Evolutionary conservation across 1,140 invertebrate species (phyloP), one percentile per base, ranked within the genome.

Genomic region (Dendrolimus punctatus): DNA sequence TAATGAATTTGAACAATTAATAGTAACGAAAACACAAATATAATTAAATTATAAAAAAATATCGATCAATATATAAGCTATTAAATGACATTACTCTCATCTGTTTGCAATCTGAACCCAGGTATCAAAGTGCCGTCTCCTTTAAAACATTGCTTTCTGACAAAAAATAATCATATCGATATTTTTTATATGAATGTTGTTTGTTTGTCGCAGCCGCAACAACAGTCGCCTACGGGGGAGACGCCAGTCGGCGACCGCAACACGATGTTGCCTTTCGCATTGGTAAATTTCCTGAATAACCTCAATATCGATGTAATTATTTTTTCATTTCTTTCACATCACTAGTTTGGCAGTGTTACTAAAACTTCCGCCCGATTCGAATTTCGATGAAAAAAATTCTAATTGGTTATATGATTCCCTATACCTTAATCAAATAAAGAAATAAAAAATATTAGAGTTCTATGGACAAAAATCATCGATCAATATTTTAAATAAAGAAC

Each of bases 281-380:
- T 88, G 86, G 86, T 85, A 85, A 85, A 82, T 85, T 72, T 75
- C 74, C 77, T 85, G 74, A 85, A 82, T 85, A 82, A 62, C 77
- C 75, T 85, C 49, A 82, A 82, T 85, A 78, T 82, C 57, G 79
- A 85, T 82, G 79, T 85, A 82, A 85, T 82, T 85, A 82, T 76
- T 82, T 75, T 53, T 60, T 57, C 60, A 61, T 72, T 76, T 70
- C 66, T 72, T 71, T 68, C 70, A 61, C 60, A 55, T 71, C 55
- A 58, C 51, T 67, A 54, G 46, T 55, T 38, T 41, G 50, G 40
- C 53, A 40, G 41, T 41, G 50, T 37, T 55, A 51, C 37, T 66
- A 57, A 55, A 65, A 61, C 3, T 1, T 23, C 23, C 23, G 23
- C 3, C 3, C 23, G 23, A 23, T 23, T 23, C 23, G 23, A 23